Conservation (phyloP, 2,888 invertebrate genomes). For the Caenorhabditis uteleia region DNA sequence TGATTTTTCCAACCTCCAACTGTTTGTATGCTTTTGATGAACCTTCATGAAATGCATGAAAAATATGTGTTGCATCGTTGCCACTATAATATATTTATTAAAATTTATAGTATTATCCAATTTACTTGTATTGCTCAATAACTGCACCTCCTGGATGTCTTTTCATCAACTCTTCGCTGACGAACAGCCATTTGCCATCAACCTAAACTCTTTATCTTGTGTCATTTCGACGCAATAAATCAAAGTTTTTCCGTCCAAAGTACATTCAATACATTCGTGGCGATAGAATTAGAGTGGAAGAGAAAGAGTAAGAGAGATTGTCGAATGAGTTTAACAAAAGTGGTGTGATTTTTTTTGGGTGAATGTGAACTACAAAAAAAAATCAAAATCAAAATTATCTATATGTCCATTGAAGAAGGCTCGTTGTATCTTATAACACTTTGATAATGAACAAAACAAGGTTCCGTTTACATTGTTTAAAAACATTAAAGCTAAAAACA, state of each 20-base stretch:
- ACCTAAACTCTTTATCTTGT: conserved; percentile 31
- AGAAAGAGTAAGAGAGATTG: conserved; percentile 6
- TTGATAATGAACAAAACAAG: too few species aligned
- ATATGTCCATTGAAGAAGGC: too few species aligned
- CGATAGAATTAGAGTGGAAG: conserved; percentile 5
- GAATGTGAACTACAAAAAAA: conserved; percentile 7
- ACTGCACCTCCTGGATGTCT: conserved; percentile 67
- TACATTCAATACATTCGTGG: neutral
- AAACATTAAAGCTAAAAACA: too few species aligned
- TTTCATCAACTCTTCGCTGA: conserved; percentile 58
- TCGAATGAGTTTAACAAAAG: conserved; percentile 5
- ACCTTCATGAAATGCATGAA: conserved; percentile 68
- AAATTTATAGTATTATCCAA: neutral
- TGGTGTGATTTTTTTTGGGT: conserved; percentile 26
- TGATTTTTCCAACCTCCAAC: conserved; percentile 24
- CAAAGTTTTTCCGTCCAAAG: neutral
- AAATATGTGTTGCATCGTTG: conserved; percentile 67
- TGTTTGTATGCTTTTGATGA: conserved; percentile 63
- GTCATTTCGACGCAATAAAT: neutral
- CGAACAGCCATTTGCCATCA: conserved; percentile 62
- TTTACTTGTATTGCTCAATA: conserved; percentile 56
- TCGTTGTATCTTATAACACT: too few species aligned
- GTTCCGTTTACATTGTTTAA: too few species aligned
- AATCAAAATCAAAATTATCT: neutral
- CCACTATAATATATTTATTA: conserved; percentile 46